A percentile compares a stretch with the other conserved stretches of the same genome.
phyloP scores from a whole-genome alignment of 1,140 invertebrate species.

The Manduca sexta region DNA sequence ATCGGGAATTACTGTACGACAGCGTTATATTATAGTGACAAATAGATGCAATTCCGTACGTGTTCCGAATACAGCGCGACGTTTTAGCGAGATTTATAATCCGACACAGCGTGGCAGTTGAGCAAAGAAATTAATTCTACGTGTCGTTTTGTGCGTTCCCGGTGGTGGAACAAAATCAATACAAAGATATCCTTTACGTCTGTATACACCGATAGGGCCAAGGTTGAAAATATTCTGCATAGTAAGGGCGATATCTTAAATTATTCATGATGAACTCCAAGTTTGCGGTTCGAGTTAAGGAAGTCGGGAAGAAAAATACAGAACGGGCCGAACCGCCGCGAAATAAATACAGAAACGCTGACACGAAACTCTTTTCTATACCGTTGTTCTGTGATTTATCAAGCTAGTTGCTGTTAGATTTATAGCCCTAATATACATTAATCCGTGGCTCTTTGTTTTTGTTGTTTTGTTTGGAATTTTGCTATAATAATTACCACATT shows the following conservation, averaged over 20 bases:
- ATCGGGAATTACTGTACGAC: constrained; percentile 3
- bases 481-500: too few species aligned
- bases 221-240: constrained; percentile 40
- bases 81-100: constrained; percentile 32
- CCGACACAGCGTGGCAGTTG: constrained; percentile 10
- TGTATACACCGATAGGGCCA: constrained; percentile 22
- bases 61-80: constrained; percentile 29
- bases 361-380: constrained; percentile 23
- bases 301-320: constrained; percentile 45
- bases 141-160: constrained; percentile 7
- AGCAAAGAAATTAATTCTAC: constrained; percentile 23
- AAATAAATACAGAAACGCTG: constrained; percentile 29
- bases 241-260: constrained; percentile 52
- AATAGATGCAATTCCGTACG: constrained; percentile 21
- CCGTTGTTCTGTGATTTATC: constrained; percentile 19
- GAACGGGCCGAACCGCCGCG: constrained; percentile 6
- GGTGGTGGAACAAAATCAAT: constrained; percentile 12
- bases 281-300: constrained; percentile 38
- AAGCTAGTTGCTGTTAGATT: constrained; percentile 22
- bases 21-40: constrained; percentile 10
- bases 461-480: constrained; percentile 1
- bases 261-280: constrained; percentile 65
- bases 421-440: constrained; percentile 24
- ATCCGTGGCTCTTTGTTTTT: constrained; percentile 19
- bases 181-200: neutral